Evolutionary conservation across 64 coral and sea anemone species (phyloP).

Genomic region (Actinia equina): DNA sequence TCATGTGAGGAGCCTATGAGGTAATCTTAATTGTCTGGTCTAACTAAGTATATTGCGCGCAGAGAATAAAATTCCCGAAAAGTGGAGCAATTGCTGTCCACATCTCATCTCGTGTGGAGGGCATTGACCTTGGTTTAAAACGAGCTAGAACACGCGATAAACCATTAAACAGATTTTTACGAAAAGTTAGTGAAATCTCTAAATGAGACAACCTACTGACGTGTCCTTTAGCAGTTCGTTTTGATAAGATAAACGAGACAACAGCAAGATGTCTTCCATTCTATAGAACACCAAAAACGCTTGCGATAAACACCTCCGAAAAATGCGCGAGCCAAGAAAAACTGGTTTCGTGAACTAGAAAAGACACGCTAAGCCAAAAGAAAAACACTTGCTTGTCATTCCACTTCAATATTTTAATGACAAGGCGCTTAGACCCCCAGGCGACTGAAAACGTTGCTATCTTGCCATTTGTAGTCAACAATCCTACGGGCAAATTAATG

Average conservation of each 20-base stretch:
- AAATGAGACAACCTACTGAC: not conserved
- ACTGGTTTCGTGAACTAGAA: not conserved
- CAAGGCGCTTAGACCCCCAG: conserved; percentile 4
- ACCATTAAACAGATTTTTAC: not conserved
- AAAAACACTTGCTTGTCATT: not conserved
- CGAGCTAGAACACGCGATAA: not conserved
- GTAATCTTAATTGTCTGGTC: not conserved
- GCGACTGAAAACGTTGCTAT: not conserved
- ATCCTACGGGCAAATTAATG: not conserved
- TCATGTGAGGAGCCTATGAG: not conserved
- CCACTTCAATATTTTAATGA: not conserved
- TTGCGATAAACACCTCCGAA: not conserved
- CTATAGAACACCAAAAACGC: not conserved
- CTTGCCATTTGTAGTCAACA: conserved; percentile 8
- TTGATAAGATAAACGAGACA: not conserved
- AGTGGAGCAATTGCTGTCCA: not conserved
- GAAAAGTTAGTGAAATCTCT: conserved; percentile 5
- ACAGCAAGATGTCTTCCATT: not conserved
- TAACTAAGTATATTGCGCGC: too few relatives aligned
- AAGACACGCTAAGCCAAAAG: not conserved
- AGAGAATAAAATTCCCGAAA: not conserved
- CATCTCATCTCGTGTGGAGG: not conserved
- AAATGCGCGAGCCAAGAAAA: not conserved
- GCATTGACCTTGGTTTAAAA: not conserved
- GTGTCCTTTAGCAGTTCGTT: conserved; percentile 1